phyloP scores from a whole-genome alignment of 2,888 invertebrate species.

The Pediacus dermestoides region DNA sequence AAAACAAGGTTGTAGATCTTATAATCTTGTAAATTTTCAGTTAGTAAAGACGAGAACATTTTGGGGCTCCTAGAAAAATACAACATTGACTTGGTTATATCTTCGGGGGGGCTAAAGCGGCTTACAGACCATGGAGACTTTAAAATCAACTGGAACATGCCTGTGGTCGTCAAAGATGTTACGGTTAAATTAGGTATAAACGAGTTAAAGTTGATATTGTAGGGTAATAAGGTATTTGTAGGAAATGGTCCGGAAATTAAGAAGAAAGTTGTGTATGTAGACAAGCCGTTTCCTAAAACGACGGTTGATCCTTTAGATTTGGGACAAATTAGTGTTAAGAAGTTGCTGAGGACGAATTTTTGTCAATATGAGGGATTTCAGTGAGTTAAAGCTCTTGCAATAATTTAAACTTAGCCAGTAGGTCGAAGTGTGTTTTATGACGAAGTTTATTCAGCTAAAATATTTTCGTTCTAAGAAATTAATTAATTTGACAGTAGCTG shows the following conservation, averaged over 20 bases:
- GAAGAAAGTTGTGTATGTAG: constrained; percentile 39
- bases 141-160: constrained; percentile 38
- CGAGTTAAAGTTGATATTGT: neutral
- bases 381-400: no score
- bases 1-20: neutral
- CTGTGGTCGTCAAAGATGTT: constrained; percentile 37
- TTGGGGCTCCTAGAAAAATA: constrained; percentile 28
- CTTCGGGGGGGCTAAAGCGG: constrained; percentile 38
- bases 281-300: constrained; percentile 37
- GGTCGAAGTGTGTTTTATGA: no score
- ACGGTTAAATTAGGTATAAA: constrained; percentile 17
- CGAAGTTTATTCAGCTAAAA: no score
- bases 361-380: constrained; percentile 37
- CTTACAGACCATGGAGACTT: constrained; percentile 38
- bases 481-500: no score
- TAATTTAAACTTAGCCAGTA: no score
- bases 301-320: constrained; percentile 30
- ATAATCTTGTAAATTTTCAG: constrained; percentile 25
- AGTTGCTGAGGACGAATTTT: constrained; percentile 36
- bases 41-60: constrained; percentile 38
- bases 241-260: constrained; percentile 13
- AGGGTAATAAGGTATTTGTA: constrained; percentile 5
- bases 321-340: constrained; percentile 32
- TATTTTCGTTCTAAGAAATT: no score
- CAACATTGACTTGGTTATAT: constrained; percentile 39